phyloP scores from a whole-genome alignment of 2,888 invertebrate genomes.

The Beris chalybata region DNA sequence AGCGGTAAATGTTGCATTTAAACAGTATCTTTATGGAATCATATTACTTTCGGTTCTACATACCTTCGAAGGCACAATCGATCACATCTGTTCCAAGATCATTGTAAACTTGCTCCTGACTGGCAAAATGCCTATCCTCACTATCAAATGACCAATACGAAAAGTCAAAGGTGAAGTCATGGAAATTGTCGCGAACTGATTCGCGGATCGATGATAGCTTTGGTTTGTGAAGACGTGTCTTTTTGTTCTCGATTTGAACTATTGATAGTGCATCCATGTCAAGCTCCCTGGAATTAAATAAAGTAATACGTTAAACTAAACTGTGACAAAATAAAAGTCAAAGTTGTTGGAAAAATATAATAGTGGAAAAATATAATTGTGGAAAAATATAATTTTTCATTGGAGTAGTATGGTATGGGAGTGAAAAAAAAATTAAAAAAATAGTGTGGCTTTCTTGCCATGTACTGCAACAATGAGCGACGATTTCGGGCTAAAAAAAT shows the following conservation, averaged over 20 bases:
- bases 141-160: constrained; percentile 84
- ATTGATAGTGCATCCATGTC: constrained; percentile 82
- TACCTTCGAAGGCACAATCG: constrained; percentile 73
- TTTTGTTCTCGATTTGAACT: constrained; percentile 84
- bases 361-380: constrained; percentile 4
- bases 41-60: not conserved
- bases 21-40: not conserved
- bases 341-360: constrained; percentile 42
- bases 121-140: constrained; percentile 70
- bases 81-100: constrained; percentile 75
- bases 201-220: constrained; percentile 58
- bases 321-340: no score
- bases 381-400: not conserved
- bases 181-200: constrained; percentile 64
- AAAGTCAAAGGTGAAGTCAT: constrained; percentile 88
- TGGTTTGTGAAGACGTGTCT: constrained; percentile 74
- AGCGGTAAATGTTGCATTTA: not conserved
- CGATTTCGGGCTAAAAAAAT: no score
- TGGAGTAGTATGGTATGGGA: no score
- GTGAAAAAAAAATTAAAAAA: no score
- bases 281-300: constrained; percentile 65
- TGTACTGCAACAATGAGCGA: no score
- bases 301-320: no score
- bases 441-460: no score
- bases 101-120: constrained; percentile 78